Conservation (phyloP, 2,113 vertebrate species). For the Coturnix japonica region DNA sequence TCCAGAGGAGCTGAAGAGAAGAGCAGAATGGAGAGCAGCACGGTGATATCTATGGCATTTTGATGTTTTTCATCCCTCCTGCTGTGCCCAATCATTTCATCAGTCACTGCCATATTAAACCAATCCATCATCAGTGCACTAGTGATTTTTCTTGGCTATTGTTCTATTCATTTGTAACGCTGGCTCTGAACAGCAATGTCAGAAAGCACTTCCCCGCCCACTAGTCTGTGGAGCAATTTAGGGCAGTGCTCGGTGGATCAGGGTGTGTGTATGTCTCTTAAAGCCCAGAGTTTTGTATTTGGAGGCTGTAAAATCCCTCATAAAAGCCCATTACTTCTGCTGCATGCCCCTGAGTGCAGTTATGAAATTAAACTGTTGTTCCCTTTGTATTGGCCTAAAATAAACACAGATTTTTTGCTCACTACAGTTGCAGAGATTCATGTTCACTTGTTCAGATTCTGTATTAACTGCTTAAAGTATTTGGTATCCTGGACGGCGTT, state of each 20-base stretch:
- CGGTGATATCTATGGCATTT: neutral
- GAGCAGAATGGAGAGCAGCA: neutral
- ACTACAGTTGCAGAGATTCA: neutral
- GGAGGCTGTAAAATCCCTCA: constrained; percentile 59
- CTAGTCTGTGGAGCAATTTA: constrained; percentile 20
- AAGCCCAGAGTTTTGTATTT: constrained; percentile 60
- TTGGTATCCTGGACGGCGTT: neutral
- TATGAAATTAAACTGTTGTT: constrained; percentile 66
- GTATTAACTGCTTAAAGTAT: neutral
- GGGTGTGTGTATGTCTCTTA: neutral
- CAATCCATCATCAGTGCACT: neutral
- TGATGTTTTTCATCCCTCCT: neutral
- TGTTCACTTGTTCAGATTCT: constrained; percentile 8
- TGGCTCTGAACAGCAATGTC: neutral
- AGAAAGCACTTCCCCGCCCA: neutral
- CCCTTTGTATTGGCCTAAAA: constrained; percentile 45
- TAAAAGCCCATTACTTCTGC: constrained; percentile 60
- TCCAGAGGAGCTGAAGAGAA: neutral
- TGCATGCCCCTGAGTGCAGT: constrained; percentile 42
- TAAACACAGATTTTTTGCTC: constrained; percentile 41
- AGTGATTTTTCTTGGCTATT: neutral
- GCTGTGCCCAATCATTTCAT: neutral
- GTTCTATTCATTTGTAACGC: neutral
- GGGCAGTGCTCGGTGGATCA: constrained; percentile 44
- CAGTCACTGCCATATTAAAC: neutral